Conservation (phyloP, 2,888 invertebrate genomes). For the Lasioglossum vierecki region DNA sequence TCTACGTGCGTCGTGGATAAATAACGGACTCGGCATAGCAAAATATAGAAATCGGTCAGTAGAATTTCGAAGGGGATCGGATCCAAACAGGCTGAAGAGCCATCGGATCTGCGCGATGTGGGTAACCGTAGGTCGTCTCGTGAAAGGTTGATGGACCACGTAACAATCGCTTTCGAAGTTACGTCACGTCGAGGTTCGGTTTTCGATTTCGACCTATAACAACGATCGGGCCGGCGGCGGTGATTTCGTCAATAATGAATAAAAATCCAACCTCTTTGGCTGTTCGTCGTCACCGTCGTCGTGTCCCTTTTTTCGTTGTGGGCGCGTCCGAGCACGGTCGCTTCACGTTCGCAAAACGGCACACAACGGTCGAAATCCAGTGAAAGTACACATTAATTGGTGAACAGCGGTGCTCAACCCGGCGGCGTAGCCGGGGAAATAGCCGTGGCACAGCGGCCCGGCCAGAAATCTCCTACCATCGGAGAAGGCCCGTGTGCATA, state of each 20-base stretch:
- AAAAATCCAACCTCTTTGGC: neutral
- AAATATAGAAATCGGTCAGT: neutral
- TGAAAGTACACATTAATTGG: slow-evolving; percentile 78
- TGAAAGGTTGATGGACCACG: slow-evolving; percentile 52
- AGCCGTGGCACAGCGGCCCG: neutral
- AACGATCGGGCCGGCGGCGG: neutral
- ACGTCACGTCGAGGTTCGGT: slow-evolving; percentile 33
- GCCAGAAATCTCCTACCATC: slow-evolving; percentile 74
- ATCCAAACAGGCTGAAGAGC: neutral
- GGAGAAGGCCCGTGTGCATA: slow-evolving; percentile 57
- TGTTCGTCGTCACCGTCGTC: neutral
- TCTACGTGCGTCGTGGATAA: neutral
- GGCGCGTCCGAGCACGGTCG: neutral
- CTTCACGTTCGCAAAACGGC: slow-evolving; percentile 12
- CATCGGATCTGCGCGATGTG: neutral
- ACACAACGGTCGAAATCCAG: slow-evolving; percentile 71
- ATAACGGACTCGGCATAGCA: neutral
- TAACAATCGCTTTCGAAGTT: slow-evolving; percentile 64
- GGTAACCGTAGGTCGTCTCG: slow-evolving; percentile 4
- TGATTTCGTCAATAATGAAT: slow-evolving; percentile 19
- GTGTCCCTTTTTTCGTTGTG: neutral
- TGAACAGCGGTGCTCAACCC: slow-evolving; percentile 69
- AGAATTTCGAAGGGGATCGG: neutral
- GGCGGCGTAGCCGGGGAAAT: neutral
- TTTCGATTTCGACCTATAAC: slow-evolving; percentile 34